Evolutionary conservation across 1,140 invertebrate genomes (phyloP).

Genomic region (Papilio xuthus): DNA sequence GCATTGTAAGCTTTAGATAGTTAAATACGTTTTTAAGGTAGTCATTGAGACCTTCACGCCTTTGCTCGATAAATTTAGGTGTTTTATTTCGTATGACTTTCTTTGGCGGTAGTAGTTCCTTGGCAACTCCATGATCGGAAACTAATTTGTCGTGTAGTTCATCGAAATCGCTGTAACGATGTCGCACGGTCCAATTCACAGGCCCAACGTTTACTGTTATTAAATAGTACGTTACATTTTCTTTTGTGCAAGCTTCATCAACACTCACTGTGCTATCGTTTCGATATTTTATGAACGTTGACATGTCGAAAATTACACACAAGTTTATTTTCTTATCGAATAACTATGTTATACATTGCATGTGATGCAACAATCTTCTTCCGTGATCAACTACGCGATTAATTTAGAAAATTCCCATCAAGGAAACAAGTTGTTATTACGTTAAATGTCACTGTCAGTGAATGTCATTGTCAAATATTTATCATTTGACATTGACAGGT

Average conservation of each 20-base stretch:
- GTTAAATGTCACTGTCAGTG: slow-evolving; percentile 16
- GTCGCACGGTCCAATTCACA: slow-evolving; percentile 90
- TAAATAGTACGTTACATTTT: slow-evolving; percentile 79
- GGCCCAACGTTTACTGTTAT: slow-evolving; percentile 83
- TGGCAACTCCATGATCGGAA: slow-evolving; percentile 88
- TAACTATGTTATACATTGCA: slow-evolving; percentile 23
- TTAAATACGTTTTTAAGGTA: slow-evolving; percentile 91
- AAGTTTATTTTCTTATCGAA: background rate
- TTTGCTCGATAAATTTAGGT: slow-evolving; percentile 92
- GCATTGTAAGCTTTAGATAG: slow-evolving; percentile 88
- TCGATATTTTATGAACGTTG: slow-evolving; percentile 70
- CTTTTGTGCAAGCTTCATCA: slow-evolving; percentile 70
- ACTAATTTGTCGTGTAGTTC: slow-evolving; percentile 93
- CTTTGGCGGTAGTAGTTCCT: slow-evolving; percentile 94
- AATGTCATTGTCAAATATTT: slow-evolving; percentile 1
- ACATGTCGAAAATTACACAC: slow-evolving; percentile 53
- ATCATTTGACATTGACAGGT: background rate
- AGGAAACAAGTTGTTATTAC: slow-evolving; percentile 24
- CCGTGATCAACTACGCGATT: slow-evolving; percentile 32
- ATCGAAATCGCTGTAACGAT: slow-evolving; percentile 94
- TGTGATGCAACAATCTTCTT: slow-evolving; percentile 36
- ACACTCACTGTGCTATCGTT: slow-evolving; percentile 73
- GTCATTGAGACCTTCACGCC: slow-evolving; percentile 88
- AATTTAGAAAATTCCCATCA: slow-evolving; percentile 28
- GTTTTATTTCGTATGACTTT: slow-evolving; percentile 87